Percentiles rank a stretch among this genome's conserved stretches.
These are phyloP conservation scores for Corapipo altera DNA, from an alignment of 2,113 vertebrate species.

Conservation along the genomic window DNA sequence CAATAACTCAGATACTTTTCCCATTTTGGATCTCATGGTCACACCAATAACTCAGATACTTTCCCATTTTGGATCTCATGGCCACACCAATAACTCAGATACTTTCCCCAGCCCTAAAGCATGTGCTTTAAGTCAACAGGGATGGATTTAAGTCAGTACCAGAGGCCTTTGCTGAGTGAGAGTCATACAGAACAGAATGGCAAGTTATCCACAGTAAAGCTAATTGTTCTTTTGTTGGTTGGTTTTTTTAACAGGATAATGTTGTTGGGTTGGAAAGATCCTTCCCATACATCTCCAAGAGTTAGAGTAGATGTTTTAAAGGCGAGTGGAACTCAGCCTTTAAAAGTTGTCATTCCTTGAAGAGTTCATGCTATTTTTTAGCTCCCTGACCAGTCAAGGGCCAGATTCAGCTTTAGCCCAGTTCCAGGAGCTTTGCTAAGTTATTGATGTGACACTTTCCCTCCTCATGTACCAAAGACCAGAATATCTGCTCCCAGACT, in stretches of 20 bases:
- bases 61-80: too few relatives aligned
- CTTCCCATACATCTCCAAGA: neutral
- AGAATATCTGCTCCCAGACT: fast-evolving
- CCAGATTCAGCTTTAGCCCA: neutral
- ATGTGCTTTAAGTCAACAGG: neutral
- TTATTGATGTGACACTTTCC: neutral
- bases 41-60: neutral
- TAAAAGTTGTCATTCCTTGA: neutral
- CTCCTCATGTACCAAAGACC: neutral
- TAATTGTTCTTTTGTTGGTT: neutral
- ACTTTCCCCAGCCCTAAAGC: neutral
- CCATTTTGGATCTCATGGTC: neutral
- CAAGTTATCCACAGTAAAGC: neutral
- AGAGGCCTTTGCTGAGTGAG: neutral
- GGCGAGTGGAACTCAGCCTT: neutral
- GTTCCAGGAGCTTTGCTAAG: neutral
- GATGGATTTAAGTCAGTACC: neutral
- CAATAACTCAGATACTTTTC: neutral
- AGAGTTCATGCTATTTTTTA: neutral
- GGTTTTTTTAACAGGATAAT: neutral
- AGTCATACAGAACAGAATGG: neutral
- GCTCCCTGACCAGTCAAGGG: neutral
- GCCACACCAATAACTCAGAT: too few relatives aligned
- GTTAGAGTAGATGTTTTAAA: neutral
- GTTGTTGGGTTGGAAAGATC: neutral